These are phyloP conservation scores for Calameuta pallipes DNA, from an alignment of 2,888 invertebrate genomes.

Conservation along the genomic window DNA sequence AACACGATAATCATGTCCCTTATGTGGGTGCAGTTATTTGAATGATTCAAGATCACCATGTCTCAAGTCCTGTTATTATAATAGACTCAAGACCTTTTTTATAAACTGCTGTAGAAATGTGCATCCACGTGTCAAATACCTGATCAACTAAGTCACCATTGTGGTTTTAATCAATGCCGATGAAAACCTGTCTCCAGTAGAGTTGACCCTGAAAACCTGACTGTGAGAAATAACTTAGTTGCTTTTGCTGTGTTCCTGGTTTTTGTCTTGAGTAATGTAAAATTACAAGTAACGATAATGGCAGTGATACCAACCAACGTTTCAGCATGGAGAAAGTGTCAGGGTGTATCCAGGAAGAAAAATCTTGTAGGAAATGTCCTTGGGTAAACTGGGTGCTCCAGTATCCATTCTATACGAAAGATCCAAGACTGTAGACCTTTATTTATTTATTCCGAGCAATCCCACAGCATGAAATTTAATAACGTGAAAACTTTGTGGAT, in stretches of 20 bases:
- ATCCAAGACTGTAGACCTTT: neutral
- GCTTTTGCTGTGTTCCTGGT: neutral
- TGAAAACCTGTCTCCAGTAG: neutral
- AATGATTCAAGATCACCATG: neutral
- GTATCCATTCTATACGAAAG: neutral
- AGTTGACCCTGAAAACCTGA: neutral
- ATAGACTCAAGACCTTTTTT: neutral
- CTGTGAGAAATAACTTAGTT: neutral
- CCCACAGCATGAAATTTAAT: conserved; percentile 9
- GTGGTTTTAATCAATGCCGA: conserved; percentile 20
- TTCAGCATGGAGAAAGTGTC: neutral
- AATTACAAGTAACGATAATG: neutral
- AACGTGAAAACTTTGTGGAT: conserved; percentile 15
- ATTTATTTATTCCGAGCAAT: neutral
- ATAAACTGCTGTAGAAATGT: neutral
- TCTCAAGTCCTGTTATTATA: neutral
- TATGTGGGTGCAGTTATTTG: conserved; percentile 14
- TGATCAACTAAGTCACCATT: conserved; percentile 24
- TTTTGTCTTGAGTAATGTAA: neutral
- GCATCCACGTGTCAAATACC: conserved; percentile 29
- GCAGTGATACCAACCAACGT: too few species aligned
- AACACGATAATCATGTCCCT: conserved; percentile 52
- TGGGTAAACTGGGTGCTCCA: neutral
- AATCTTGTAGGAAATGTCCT: neutral
- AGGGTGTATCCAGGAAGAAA: neutral